phyloP scores from a whole-genome alignment of 2,888 invertebrate species.

The Phyto melanocephala region DNA sequence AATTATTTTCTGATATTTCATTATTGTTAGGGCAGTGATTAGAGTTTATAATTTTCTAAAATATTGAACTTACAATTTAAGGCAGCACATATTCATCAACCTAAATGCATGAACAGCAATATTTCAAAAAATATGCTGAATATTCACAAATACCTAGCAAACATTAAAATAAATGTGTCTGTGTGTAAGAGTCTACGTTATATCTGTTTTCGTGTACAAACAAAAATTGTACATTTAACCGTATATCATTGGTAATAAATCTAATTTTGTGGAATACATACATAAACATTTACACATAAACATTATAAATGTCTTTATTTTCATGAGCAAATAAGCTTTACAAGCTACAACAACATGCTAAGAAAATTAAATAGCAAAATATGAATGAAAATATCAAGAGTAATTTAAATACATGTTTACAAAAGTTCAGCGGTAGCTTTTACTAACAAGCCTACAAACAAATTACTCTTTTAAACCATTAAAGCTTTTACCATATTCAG shows the following conservation, averaged over 20 bases:
- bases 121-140: too few relatives aligned
- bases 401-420: neutral
- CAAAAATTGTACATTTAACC: constrained; percentile 42
- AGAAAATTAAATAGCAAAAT: neutral
- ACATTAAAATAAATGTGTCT: neutral
- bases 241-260: constrained; percentile 49
- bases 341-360: neutral
- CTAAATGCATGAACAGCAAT: too few relatives aligned
- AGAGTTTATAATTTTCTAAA: too few relatives aligned
- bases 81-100: too few relatives aligned
- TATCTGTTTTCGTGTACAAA: neutral
- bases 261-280: constrained; percentile 56
- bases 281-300: neutral
- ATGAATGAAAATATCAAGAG: constrained; percentile 44
- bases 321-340: constrained; percentile 38
- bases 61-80: too few relatives aligned
- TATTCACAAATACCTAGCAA: neutral
- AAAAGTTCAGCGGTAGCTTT: neutral
- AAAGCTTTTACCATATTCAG: constrained; percentile 57
- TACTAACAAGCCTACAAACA: neutral
- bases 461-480: neutral
- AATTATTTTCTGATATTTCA: too few relatives aligned
- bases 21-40: too few relatives aligned
- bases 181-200: neutral
- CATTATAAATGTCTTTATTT: constrained; percentile 50